Conservation (phyloP, 2,113 vertebrate genomes). For the Numenius arquata region DNA sequence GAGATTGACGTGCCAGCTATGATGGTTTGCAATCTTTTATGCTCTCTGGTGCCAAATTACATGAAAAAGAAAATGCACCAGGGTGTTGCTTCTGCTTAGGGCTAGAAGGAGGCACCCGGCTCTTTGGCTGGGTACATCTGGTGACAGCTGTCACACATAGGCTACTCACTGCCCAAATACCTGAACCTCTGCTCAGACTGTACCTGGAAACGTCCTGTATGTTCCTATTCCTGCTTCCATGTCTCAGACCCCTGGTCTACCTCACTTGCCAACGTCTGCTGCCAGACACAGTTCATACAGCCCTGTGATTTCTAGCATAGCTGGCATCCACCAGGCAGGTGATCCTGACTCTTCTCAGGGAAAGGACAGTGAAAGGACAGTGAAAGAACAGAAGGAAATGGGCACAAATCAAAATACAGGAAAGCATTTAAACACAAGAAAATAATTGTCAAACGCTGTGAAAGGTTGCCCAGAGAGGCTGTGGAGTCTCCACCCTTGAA, state of each 20-base stretch:
- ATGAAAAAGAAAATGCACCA: background rate
- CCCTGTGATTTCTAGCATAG: background rate
- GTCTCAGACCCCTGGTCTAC: fast-evolving
- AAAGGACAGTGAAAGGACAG: background rate
- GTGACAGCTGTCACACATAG: background rate
- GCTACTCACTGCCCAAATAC: background rate
- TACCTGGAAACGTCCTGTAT: background rate
- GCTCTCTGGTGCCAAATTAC: background rate
- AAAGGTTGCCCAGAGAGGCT: background rate
- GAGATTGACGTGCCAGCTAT: fast-evolving
- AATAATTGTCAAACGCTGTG: background rate
- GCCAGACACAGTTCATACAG: background rate
- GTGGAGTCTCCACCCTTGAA: background rate
- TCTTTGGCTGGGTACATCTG: background rate
- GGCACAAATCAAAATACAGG: background rate
- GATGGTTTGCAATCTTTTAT: background rate
- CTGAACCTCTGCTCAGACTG: background rate
- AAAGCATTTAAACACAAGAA: background rate
- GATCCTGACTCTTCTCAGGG: background rate
- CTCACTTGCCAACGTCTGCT: background rate
- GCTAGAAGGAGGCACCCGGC: background rate
- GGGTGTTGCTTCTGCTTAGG: background rate
- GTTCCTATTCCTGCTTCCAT: background rate
- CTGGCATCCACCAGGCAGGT: background rate
- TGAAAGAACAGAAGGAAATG: background rate